phyloP scores from a whole-genome alignment of 2,113 vertebrate genomes.

The Andinoacara biseriatus region DNA sequence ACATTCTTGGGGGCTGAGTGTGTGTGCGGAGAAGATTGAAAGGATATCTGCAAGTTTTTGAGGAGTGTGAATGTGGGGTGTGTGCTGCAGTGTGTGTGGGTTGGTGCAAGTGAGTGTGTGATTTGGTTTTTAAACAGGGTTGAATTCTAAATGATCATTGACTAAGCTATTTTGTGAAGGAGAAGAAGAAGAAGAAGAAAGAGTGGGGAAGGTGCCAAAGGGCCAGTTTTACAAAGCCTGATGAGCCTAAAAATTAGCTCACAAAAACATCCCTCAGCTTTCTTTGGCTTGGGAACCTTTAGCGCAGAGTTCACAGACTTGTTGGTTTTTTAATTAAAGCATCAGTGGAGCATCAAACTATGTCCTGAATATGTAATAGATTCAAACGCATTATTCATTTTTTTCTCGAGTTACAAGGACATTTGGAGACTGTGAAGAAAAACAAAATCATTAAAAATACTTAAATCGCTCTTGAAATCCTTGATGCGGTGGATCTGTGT shows the following conservation, averaged over 20 bases:
- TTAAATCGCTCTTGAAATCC: background rate
- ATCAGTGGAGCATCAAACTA: conserved; percentile 30
- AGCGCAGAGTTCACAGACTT: conserved; percentile 11
- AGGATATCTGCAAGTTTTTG: conserved; percentile 34
- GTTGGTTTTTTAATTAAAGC: conserved; percentile 32
- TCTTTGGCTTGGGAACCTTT: background rate
- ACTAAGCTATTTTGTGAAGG: conserved; percentile 39
- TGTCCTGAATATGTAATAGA: conserved; percentile 4
- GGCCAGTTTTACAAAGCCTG: conserved; percentile 46
- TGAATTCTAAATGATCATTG: conserved; percentile 50
- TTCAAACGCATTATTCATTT: background rate
- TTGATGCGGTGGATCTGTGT: background rate
- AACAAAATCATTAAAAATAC: background rate
- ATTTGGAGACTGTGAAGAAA: conserved; percentile 15
- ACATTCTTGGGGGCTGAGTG: conserved; percentile 21
- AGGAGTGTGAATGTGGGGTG: conserved; percentile 1
- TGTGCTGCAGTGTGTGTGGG: conserved; percentile 23
- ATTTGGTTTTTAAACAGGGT: conserved; percentile 51
- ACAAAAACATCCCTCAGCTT: conserved; percentile 14
- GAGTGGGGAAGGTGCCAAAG: background rate
- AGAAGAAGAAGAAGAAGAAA: background rate
- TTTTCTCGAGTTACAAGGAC: background rate
- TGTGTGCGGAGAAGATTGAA: conserved; percentile 29
- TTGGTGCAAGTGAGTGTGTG: background rate
- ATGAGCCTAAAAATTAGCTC: conserved; percentile 39